These are phyloP conservation scores for Thymelicus lineola DNA, from an alignment of 2,888 invertebrate genomes.

Conservation along the genomic window DNA sequence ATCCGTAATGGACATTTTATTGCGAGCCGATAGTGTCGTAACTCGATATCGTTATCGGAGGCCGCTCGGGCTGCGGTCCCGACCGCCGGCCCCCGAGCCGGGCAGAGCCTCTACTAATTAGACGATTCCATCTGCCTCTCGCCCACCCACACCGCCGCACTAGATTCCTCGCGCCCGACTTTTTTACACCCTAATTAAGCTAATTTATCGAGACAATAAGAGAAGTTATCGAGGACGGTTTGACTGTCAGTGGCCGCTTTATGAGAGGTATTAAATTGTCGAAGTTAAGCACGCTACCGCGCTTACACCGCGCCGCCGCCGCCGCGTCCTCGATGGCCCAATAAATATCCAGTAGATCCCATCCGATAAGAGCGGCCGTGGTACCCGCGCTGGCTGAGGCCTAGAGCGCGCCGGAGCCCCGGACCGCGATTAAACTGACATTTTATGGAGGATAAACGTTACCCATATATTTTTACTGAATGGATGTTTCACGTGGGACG, in stretches of 20 bases:
- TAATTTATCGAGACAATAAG: slow-evolving; percentile 83
- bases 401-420: slow-evolving; percentile 57
- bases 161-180: slow-evolving; percentile 75
- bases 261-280: slow-evolving; percentile 78
- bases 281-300: slow-evolving; percentile 76
- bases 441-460: slow-evolving; percentile 56
- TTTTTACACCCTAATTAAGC: slow-evolving; percentile 84
- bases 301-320: slow-evolving; percentile 54
- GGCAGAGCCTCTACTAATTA: slow-evolving; percentile 49
- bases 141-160: slow-evolving; percentile 77
- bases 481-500: slow-evolving; percentile 39
- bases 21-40: slow-evolving; percentile 27
- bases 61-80: slow-evolving; percentile 34
- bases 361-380: slow-evolving; percentile 59
- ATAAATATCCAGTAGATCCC: slow-evolving; percentile 76
- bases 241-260: slow-evolving; percentile 69
- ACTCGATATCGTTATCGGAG: slow-evolving; percentile 32
- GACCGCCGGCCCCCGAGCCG: too few species aligned
- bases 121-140: slow-evolving; percentile 43
- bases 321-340: slow-evolving; percentile 62
- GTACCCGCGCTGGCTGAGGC: slow-evolving; percentile 42
- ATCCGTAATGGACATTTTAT: slow-evolving; percentile 37
- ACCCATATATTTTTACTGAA: slow-evolving; percentile 38
- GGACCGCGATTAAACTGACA: slow-evolving; percentile 55
- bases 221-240: slow-evolving; percentile 71